Percentiles rank a stretch among this genome's conserved stretches.
These are phyloP conservation scores for Diachasmimorpha longicaudata DNA, from an alignment of 1,140 invertebrate genomes.

Conservation along the genomic window DNA sequence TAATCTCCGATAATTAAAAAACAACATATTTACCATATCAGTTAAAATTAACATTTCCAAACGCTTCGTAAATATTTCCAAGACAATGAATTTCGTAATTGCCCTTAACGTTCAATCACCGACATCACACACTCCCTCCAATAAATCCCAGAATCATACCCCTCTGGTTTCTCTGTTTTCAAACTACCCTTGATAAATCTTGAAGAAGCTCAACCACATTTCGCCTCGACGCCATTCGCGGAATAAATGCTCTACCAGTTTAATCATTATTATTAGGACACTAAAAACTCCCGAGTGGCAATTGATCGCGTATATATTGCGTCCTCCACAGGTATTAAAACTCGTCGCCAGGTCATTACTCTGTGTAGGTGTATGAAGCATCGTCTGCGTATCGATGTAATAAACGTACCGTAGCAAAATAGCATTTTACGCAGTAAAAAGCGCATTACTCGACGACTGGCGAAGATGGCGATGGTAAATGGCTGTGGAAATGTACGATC, in stretches of 20 bases:
- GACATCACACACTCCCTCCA: no score
- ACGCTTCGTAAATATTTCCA: no score
- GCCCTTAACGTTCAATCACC: no score
- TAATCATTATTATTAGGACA: not conserved
- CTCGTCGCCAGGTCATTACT: not conserved
- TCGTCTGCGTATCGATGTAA: slow-evolving; percentile 17
- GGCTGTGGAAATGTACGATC: slow-evolving; percentile 19
- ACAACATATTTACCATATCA: no score
- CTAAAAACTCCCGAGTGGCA: not conserved
- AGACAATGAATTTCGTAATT: no score
- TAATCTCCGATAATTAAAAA: no score
- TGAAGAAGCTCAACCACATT: no score
- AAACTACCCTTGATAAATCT: no score
- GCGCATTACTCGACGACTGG: slow-evolving; percentile 26
- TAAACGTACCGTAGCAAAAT: slow-evolving; percentile 19
- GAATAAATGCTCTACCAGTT: not conserved
- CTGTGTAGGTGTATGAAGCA: not conserved
- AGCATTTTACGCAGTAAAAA: slow-evolving; percentile 24
- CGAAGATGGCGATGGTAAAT: slow-evolving; percentile 28
- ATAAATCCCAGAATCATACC: no score
- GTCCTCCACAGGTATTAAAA: slow-evolving; percentile 12
- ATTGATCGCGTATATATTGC: not conserved
- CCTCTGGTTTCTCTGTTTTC: no score
- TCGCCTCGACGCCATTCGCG: not conserved
- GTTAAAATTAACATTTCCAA: no score